Conservation (phyloP, 2,797 vertebrate species). For the Myotis myotis region DNA sequence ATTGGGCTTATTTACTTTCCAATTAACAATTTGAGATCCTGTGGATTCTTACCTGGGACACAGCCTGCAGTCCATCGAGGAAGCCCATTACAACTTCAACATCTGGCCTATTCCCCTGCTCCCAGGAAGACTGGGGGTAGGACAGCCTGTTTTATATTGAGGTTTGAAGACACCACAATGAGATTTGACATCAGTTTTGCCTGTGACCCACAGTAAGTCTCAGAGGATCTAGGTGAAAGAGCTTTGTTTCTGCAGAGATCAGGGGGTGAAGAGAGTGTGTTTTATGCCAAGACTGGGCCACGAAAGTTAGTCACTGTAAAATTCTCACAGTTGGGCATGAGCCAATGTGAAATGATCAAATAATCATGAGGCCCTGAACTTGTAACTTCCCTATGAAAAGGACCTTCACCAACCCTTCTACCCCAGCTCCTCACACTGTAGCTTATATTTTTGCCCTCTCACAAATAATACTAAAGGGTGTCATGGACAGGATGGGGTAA, state of each 20-base stretch:
- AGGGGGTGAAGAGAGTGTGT: not conserved
- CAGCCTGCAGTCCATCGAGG: not conserved
- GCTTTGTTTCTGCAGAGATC: not conserved
- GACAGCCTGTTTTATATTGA: not conserved
- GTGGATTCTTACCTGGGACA: not conserved
- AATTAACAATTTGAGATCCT: not conserved
- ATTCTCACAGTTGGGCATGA: not conserved
- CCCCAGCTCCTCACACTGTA: not conserved
- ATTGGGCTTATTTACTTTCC: not conserved
- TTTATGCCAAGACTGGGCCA: not conserved
- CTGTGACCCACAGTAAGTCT: not conserved
- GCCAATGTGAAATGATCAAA: conserved; percentile 14
- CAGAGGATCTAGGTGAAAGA: not conserved
- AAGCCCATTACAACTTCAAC: not conserved
- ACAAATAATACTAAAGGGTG: not conserved
- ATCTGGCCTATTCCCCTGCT: not conserved
- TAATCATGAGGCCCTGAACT: not conserved
- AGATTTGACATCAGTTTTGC: not conserved
- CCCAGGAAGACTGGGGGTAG: not conserved
- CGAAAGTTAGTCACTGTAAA: not conserved
- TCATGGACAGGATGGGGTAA: not conserved
- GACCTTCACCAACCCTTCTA: not conserved
- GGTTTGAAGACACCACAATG: conserved; percentile 13
- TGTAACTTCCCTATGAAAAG: not conserved
- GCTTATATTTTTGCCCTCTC: not conserved